Evolutionary conservation across 2,888 invertebrate species (phyloP).

Genomic region (Cheilosia urbana): DNA sequence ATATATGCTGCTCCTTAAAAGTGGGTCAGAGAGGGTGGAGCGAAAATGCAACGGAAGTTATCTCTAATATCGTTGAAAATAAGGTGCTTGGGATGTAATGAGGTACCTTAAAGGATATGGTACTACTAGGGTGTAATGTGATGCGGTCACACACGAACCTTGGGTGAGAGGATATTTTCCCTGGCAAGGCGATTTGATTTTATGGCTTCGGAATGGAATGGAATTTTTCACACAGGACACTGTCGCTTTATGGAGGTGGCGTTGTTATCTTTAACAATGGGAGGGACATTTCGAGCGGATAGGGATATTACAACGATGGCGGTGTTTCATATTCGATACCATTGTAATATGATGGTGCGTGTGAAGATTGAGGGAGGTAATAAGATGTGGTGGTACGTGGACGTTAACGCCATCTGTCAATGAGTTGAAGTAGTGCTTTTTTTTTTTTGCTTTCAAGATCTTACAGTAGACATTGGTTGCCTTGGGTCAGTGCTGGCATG

Average conservation of each 20-base stretch:
- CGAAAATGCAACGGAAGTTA: conserved; percentile 65
- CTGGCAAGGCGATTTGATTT: conserved; percentile 66
- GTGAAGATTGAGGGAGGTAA: background rate
- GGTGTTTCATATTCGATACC: background rate
- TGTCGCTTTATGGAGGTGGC: conserved; percentile 41
- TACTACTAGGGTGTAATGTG: conserved; percentile 8
- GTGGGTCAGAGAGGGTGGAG: conserved; percentile 49
- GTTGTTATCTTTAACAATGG: conserved; percentile 15
- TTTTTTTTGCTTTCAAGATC: no score
- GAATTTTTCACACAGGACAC: conserved; percentile 35
- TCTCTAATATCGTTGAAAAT: conserved; percentile 70
- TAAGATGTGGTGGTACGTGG: background rate
- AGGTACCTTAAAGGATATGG: conserved; percentile 62
- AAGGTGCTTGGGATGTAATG: conserved; percentile 74
- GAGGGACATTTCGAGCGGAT: conserved; percentile 15
- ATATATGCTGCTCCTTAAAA: conserved; percentile 56
- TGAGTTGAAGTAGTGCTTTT: no score
- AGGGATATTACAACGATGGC: background rate
- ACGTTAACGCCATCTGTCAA: background rate
- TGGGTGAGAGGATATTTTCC: conserved; percentile 5
- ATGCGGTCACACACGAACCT: conserved; percentile 30
- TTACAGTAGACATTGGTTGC: no score
- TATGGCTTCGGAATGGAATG: conserved; percentile 45
- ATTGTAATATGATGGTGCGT: background rate
- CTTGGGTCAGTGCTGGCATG: no score